Evolutionary conservation across 2,797 vertebrate genomes (phyloP), one percentile per base, ranked within the genome.

Genomic region (Xyrichtys novacula): DNA sequence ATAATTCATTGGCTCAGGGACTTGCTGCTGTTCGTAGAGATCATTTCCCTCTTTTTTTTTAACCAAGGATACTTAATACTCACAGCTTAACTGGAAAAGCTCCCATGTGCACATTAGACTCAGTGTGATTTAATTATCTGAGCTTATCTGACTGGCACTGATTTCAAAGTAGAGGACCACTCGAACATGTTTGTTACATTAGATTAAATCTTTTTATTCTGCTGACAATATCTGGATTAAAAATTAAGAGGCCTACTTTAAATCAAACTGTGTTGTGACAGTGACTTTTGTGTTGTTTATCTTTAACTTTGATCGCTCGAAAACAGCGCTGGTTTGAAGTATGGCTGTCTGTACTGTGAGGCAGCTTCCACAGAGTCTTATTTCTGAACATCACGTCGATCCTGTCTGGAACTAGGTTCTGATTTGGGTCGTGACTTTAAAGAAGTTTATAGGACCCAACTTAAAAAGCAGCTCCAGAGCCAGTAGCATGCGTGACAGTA

Each of bases 371-470:
- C 47, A 79, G 34, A 16, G 19, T 56, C 10, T 17, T 66, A 25
- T 34, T 65, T 23, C 28, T 54, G 49, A 70, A 0, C 5, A 28
- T 44, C 65, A 53, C 52, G 31, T 34, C 3, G 19, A 6, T 17
- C 22, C 28, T 36, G 11, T 46, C 12, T 59, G 29, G 25, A 22
- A 25, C 8, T 32, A 28, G 39, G 3, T 53, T 48, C 3, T 50
- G n/a, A 66, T 71, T 53, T 56, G 8, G 25, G 44, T 43, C 46
- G 56, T 52, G n/a, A 40, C 65, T 79, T 74, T 34, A 60, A n/a
- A 19, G 29, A 62, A 36, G 19, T 75, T 66, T 26, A 31, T 29
- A 40, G 36, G 22, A 70, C 5, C 25, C 32, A 32, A 32, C 16
- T 17, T 16, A 72, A 46, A 84, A 80, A 69, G 62, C 7, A 50